Conservation (phyloP, 2,113 vertebrate genomes). For the Mirza zaza region DNA sequence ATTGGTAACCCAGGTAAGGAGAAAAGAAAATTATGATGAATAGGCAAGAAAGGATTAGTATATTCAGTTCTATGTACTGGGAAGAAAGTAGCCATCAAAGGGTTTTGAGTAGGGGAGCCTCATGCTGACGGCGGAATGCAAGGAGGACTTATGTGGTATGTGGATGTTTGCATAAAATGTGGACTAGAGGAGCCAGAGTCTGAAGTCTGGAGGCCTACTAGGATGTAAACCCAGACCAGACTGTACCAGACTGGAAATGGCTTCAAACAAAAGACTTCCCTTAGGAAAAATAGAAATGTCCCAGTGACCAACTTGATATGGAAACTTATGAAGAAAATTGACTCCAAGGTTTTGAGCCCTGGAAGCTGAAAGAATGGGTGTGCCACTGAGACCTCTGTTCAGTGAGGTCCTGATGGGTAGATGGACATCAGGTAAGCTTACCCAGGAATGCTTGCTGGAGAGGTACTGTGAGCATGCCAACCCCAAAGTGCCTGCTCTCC, state of each 20-base stretch:
- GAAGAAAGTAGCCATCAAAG: background rate
- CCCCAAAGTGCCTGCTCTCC: background rate
- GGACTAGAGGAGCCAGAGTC: background rate
- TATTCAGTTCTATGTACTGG: background rate
- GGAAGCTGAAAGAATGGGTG: background rate
- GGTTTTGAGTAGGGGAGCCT: background rate
- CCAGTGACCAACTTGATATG: background rate
- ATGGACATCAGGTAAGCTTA: accelerated
- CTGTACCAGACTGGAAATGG: background rate
- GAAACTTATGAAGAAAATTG: background rate
- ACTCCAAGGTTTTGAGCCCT: background rate
- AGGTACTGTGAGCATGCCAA: background rate
- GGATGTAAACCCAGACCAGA: background rate
- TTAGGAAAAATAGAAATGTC: background rate
- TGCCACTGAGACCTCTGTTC: background rate
- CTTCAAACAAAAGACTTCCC: background rate
- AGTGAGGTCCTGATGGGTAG: background rate
- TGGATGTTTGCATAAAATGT: background rate
- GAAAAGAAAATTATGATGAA: background rate
- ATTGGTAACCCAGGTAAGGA: background rate
- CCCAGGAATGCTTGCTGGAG: background rate
- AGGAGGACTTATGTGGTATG: background rate
- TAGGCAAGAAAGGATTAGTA: background rate
- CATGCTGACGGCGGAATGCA: background rate
- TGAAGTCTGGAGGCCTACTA: background rate